Base-by-base conservation (phyloP, 2,113 vertebrate genomes). In the Petaurus breviceps region DNA sequence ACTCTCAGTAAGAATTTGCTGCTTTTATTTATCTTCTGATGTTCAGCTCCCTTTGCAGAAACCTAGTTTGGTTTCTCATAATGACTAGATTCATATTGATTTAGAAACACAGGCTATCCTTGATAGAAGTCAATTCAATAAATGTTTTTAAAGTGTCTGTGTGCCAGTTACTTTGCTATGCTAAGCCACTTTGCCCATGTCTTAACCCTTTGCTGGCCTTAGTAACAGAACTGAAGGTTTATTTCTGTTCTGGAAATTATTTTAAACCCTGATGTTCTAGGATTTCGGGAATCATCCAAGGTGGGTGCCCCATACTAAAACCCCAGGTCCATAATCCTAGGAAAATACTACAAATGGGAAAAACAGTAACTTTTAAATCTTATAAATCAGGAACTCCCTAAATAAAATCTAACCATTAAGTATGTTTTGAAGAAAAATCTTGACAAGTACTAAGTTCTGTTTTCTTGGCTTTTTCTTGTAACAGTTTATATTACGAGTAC, bases 401-500 rank as follows among this genome's bases (percentile, higher is more conserved):
- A 10, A 54, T 89, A 51, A 51, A 95, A 51, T 53, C 90, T 49
- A 90, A 93, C 8, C n/a, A 77, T 93, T 96, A 93, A 89, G 31
- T 95, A 95, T 55, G 68, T 96, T 84, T 92, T 68, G 23, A 91
- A 95, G 54, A 52, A 93, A 95, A 91, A 91, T n/a, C 61, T 96
- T 68, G 47, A 28, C 9, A 91, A 46, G n/a, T 55, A 52, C 61
- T 51, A 51, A 19, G 12, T 92, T 89, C n/a, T 94, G 16, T 92
- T 97, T 93, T 61, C 54, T 84, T 84, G 68, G 68, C 68, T 22
- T 84, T 84, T n/a, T 84, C 68, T 90, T 92, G 26, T 96, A 55
- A 43, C 10, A 93, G 43, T 93, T 94, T 61, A 92, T 93, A 53
- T 61, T 94, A 26, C 50, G 0, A 26, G 16, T 93, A 19, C 51